Conservation (phyloP, 2,888 invertebrate genomes). For the Himalopsyche anomala region DNA sequence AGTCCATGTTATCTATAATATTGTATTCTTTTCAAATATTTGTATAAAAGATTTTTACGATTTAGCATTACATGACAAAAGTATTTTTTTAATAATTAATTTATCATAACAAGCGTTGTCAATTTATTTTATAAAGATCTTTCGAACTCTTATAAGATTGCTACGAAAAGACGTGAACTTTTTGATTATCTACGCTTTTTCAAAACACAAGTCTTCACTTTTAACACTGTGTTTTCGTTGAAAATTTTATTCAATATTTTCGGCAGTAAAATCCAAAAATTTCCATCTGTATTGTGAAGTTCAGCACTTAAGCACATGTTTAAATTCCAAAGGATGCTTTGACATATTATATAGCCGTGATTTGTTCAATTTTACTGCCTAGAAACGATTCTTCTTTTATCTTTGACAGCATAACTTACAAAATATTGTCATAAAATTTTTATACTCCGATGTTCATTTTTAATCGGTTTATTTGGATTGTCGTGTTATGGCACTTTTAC, state of each 20-base stretch:
- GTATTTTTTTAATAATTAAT: no score
- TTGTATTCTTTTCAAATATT: no score
- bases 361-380: constrained; percentile 23
- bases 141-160: no score
- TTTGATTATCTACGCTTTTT: no score
- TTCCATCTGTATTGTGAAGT: neutral
- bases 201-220: no score
- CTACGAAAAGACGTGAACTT: no score
- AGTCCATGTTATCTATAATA: no score
- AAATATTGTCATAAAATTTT: constrained; percentile 30
- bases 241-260: constrained; percentile 1
- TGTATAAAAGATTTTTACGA: no score
- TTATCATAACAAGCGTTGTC: no score
- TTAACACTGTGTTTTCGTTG: no score
- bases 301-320: constrained; percentile 24
- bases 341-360: constrained; percentile 18
- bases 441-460: neutral
- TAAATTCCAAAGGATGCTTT: constrained; percentile 21
- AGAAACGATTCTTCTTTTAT: constrained; percentile 14
- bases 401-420: constrained; percentile 42
- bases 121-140: no score
- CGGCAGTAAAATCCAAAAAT: constrained; percentile 9
- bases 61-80: no score
- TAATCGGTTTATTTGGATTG: constrained; percentile 32
- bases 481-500: constrained; percentile 32